Evolutionary conservation across 2,888 invertebrate species (phyloP).

Genomic region (Eilema sororculum): DNA sequence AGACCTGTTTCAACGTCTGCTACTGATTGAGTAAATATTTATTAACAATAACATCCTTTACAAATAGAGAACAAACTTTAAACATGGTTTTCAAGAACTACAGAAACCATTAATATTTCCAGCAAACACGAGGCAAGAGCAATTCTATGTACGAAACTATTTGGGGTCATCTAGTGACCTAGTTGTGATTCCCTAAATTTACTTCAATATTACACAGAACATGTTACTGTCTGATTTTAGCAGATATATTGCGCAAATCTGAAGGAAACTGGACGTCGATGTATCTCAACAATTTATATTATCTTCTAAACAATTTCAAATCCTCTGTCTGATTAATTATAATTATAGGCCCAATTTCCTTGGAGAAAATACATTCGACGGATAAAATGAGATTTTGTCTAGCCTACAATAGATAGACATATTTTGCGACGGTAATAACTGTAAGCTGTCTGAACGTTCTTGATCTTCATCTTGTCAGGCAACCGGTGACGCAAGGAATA

Average conservation of each 20-base stretch:
- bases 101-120: slow-evolving; percentile 9
- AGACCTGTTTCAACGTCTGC: not conserved
- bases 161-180: slow-evolving; percentile 38
- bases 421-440: slow-evolving; percentile 30
- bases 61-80: not conserved
- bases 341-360: not conserved
- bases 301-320: slow-evolving; percentile 28
- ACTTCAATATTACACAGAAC: slow-evolving; percentile 30
- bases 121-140: slow-evolving; percentile 12
- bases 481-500: slow-evolving; percentile 81
- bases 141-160: slow-evolving; percentile 32
- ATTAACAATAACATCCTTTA: slow-evolving; percentile 10
- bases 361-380: not conserved
- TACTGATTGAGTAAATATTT: not conserved
- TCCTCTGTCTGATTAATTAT: slow-evolving; percentile 15
- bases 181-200: slow-evolving; percentile 35
- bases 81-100: not conserved
- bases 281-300: not conserved
- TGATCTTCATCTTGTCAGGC: slow-evolving; percentile 79
- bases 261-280: not conserved
- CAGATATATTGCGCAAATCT: slow-evolving; percentile 1
- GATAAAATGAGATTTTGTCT: not conserved
- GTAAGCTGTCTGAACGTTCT: slow-evolving; percentile 62
- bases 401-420: not conserved
- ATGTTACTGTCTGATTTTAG: slow-evolving; percentile 18